Conservation (phyloP, 2,797 vertebrate species). For the Acanthurus leucopareius region DNA sequence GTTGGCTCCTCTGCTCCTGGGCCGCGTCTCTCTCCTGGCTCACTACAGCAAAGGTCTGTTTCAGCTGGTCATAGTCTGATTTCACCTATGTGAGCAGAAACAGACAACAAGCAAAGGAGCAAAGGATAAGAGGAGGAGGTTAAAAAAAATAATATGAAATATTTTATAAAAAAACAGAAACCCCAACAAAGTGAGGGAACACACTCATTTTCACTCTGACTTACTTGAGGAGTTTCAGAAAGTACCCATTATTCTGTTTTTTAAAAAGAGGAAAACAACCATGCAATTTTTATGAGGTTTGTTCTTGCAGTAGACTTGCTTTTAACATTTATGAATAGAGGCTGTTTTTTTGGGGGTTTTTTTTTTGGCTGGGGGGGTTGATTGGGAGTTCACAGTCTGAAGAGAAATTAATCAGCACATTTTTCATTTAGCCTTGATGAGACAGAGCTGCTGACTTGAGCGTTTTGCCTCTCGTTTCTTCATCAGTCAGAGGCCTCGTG, state of each 20-base stretch:
- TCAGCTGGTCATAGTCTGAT: conserved; percentile 88
- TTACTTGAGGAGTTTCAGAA: conserved; percentile 23
- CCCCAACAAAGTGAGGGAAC: conserved; percentile 23
- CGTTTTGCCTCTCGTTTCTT: conserved; percentile 46
- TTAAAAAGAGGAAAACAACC: conserved; percentile 26
- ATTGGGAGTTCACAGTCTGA: conserved; percentile 66
- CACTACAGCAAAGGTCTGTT: conserved; percentile 83
- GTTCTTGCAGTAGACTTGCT: conserved; percentile 47
- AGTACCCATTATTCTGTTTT: conserved; percentile 20
- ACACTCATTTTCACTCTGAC: conserved; percentile 5
- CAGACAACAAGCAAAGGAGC: not conserved
- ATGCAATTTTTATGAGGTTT: conserved; percentile 52
- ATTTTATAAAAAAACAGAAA: conserved; percentile 1
- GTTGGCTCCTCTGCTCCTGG: conserved; percentile 87
- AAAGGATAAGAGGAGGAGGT: not conserved
- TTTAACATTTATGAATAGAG: conserved; percentile 60
- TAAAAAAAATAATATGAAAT: not conserved
- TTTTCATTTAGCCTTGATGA: conserved; percentile 71
- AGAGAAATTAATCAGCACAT: conserved; percentile 74
- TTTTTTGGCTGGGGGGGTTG: conserved; percentile 51
- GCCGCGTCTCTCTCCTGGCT: conserved; percentile 88
- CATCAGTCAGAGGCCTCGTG: conserved; percentile 64
- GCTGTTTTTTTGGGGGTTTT: not conserved
- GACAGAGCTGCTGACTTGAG: conserved; percentile 71
- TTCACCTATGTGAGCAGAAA: conserved; percentile 83